A percentile compares a stretch with the other conserved stretches of the same genome.
Evolutionary conservation across 2,797 vertebrate species (phyloP).

Genomic region (Acanthornis magna): DNA sequence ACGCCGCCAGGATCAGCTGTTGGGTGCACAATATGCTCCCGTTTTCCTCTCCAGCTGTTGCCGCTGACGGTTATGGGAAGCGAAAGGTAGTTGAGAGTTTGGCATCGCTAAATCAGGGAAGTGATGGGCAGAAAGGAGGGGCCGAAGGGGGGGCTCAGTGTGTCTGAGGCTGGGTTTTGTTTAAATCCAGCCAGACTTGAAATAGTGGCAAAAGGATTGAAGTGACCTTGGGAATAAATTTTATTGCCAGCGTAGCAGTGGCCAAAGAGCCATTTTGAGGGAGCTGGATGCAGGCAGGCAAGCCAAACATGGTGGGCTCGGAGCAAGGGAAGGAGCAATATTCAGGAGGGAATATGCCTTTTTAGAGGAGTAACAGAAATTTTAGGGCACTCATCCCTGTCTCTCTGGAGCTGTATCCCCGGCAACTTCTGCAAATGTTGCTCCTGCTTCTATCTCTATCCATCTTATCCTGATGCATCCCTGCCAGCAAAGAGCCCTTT

Average conservation of each 20-base stretch:
- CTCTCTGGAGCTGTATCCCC: not conserved
- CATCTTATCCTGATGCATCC: not conserved
- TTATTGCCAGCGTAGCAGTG: not conserved
- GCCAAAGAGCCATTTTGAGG: constrained; percentile 58
- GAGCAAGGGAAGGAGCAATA: not conserved
- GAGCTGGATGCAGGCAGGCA: not conserved
- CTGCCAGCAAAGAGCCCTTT: not conserved
- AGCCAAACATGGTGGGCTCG: not conserved
- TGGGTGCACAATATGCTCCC: not conserved
- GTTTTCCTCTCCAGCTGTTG: constrained; percentile 40
- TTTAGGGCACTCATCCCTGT: not conserved
- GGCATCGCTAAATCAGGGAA: not conserved
- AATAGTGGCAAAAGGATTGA: not conserved
- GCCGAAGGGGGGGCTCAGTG: not conserved
- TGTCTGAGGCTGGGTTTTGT: not conserved
- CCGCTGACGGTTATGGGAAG: constrained; percentile 6
- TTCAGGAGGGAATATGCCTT: not conserved
- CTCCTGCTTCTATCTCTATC: not conserved
- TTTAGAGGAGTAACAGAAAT: not conserved
- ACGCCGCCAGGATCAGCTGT: not conserved
- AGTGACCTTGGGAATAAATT: constrained; percentile 57
- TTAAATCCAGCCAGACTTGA: not conserved
- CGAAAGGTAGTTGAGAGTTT: not conserved
- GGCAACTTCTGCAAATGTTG: not conserved
- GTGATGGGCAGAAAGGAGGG: not conserved